Percentiles rank a stretch among this genome's conserved stretches.
phyloP scores from a whole-genome alignment of 2,113 vertebrate genomes.

The Lichenostomus cassidix region DNA sequence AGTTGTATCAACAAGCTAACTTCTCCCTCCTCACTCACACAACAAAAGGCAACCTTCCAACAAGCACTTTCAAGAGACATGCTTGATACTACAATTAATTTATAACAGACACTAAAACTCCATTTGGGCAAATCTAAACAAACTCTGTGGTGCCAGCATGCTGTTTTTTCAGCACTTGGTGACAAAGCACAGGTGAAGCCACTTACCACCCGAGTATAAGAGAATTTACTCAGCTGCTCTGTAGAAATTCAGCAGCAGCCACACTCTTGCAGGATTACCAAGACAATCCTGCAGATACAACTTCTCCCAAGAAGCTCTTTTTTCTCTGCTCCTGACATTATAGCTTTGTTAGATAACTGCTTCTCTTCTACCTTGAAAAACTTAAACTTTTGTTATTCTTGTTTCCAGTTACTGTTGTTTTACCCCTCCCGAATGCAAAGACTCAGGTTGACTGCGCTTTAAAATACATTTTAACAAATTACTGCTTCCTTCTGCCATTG shows the following conservation, averaged over 20 bases:
- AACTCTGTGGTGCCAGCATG: rapidly evolving
- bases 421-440: neutral
- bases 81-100: neutral
- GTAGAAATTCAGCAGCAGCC: neutral
- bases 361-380: neutral
- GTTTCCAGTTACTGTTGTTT: neutral
- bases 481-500: neutral
- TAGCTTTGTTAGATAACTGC: neutral
- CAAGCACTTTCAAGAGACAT: neutral
- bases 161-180: neutral
- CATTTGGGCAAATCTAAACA: neutral
- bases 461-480: neutral
- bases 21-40: neutral
- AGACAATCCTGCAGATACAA: neutral
- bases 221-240: neutral
- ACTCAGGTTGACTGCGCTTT: neutral
- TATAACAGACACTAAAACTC: neutral
- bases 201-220: neutral
- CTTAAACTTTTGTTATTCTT: neutral
- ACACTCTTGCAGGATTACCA: neutral
- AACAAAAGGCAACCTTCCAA: neutral
- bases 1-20: neutral
- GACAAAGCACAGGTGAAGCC: neutral
- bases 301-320: neutral
- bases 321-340: neutral